Base-by-base conservation (phyloP, 2,113 vertebrate species). In the Xyrauchen texanus region DNA sequence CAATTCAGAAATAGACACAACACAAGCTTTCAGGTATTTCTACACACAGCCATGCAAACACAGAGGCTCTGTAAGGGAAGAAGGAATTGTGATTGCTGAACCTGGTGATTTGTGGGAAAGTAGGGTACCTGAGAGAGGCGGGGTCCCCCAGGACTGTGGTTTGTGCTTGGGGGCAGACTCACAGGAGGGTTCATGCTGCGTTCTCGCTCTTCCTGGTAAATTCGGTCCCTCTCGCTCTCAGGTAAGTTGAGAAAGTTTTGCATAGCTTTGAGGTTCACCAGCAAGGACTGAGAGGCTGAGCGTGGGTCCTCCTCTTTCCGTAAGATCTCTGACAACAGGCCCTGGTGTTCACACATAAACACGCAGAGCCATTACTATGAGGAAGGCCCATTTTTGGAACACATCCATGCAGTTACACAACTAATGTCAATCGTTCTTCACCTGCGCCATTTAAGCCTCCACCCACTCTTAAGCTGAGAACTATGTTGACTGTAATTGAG, bases 251-350 rank as follows among this genome's bases (percentile, higher is more conserved):
- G 95, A 87, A 99, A 99, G 93, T 96, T 99, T 92, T 99, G 97
- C 97, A 99, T 99, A 82, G 97, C 97, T 91, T 98, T 95, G 87
- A 99, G 93, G 92, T 99, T 99, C 84, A 99, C 97, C 86, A 99
- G 91, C 15, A 98, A 94, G 42, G 97, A 98, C 91, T 98, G 97
- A 7, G 97, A 98, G 73, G 97, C 97, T 58, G 96, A 95, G 86
- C 97, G 94, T 78, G 97, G 97, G 78, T 99, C 97, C 86, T 98
- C 96, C 89, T 99, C 97, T 86, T 98, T 98, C 81, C 97, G 94
- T 71, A 98, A 93, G 88, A 99, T 99, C 94, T 98, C 97, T 34
- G 97, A 99, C 89, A 99, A 91, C 87, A 98, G 91, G 68, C 97
- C 97, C 97, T 99, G 91, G 77, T 87, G 81, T 63, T 34, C 73